These are phyloP conservation scores for Sinhomidia bicolor DNA, from an alignment of 2,888 invertebrate genomes.

Conservation along the genomic window DNA sequence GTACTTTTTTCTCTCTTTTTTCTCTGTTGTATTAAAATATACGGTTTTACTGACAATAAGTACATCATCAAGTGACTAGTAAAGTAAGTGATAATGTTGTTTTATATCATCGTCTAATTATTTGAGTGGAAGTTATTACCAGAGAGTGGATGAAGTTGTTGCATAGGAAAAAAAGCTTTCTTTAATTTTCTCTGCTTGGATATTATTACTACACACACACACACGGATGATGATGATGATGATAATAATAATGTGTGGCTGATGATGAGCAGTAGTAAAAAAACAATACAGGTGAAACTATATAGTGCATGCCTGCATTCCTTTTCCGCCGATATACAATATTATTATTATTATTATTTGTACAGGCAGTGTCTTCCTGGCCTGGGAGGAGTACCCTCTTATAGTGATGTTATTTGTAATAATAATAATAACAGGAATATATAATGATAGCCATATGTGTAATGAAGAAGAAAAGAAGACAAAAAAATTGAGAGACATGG, in stretches of 20 bases:
- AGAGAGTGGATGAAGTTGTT: slow-evolving; percentile 66
- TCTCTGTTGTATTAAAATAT: slow-evolving; percentile 28
- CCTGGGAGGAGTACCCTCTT: slow-evolving; percentile 48
- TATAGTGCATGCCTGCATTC: slow-evolving; percentile 8
- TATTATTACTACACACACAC: too few relatives aligned
- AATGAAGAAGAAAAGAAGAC: slow-evolving; percentile 59
- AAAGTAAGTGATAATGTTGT: slow-evolving; percentile 64
- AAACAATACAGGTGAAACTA: slow-evolving; percentile 2
- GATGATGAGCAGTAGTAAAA: slow-evolving; percentile 10
- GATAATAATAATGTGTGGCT: background rate
- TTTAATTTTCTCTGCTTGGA: slow-evolving; percentile 31
- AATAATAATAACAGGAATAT: slow-evolving; percentile 55
- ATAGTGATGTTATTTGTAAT: background rate
- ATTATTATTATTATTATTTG: background rate
- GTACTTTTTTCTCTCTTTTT: too few relatives aligned
- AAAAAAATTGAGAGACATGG: slow-evolving; percentile 60
- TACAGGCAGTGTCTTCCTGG: slow-evolving; percentile 54
- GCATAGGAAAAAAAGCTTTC: slow-evolving; percentile 30
- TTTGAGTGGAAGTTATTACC: slow-evolving; percentile 76
- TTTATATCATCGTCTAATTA: slow-evolving; percentile 74
- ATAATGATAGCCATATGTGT: slow-evolving; percentile 68
- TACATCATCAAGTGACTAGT: slow-evolving; percentile 43
- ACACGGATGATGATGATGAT: slow-evolving; percentile 26
- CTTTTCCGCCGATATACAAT: background rate
- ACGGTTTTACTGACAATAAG: slow-evolving; percentile 46